Percentiles rank a stretch among this genome's conserved stretches.
phyloP scores from a whole-genome alignment of 2,797 vertebrate genomes.

The Spinibarbus caldwelli region DNA sequence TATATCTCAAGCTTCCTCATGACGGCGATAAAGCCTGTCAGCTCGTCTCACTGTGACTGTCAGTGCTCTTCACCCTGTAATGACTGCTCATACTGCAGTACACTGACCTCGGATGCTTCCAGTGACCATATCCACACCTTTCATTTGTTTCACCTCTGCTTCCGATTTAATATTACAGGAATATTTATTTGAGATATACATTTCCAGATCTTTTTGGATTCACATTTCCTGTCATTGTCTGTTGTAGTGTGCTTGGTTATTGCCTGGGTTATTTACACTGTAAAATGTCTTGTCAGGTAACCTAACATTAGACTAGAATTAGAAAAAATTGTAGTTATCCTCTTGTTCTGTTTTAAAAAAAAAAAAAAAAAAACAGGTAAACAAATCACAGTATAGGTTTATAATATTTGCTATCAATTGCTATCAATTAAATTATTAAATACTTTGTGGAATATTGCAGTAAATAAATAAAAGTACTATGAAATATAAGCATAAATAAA shows the following conservation, averaged over 20 bases:
- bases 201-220: not conserved
- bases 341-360: too few relatives aligned
- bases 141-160: not conserved
- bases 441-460: not conserved
- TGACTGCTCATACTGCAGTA: constrained; percentile 4
- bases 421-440: too few relatives aligned
- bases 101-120: not conserved
- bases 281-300: not conserved
- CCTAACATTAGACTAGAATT: too few relatives aligned
- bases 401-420: not conserved
- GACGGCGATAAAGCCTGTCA: not conserved
- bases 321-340: too few relatives aligned
- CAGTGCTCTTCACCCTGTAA: not conserved
- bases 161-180: not conserved
- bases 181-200: too few relatives aligned
- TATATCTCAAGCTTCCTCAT: not conserved
- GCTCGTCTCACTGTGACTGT: not conserved
- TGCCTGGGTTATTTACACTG: not conserved
- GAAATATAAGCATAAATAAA: not conserved
- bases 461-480: not conserved
- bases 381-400: not conserved
- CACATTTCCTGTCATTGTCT: too few relatives aligned
- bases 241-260: not conserved
- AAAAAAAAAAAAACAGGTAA: not conserved
- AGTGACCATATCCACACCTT: not conserved